These are phyloP conservation scores for Stichopus chloronotus DNA, from an alignment of 35 echinoderm and acorn worm species.

Conservation along the genomic window DNA sequence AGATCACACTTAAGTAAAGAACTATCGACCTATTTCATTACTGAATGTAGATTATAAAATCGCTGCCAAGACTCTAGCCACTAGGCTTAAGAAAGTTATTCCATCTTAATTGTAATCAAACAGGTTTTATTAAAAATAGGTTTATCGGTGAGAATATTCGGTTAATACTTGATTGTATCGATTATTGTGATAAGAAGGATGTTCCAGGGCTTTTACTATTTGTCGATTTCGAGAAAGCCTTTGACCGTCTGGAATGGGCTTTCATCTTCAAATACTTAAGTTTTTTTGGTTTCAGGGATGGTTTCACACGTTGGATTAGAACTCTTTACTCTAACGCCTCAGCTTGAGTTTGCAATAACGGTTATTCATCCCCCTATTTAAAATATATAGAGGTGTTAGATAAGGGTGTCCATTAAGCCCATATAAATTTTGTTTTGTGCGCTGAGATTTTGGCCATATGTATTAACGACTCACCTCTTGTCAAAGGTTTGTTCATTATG, in stretches of 20 bases:
- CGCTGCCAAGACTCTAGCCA: neutral
- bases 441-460: too few species aligned
- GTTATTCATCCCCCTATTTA: too few species aligned
- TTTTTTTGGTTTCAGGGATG: neutral
- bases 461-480: too few species aligned
- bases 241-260: conserved; percentile 14
- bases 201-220: conserved; percentile 23
- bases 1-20: neutral
- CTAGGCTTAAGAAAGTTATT: conserved; percentile 6
- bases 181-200: neutral
- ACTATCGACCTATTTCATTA: conserved; percentile 38
- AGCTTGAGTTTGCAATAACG: too few species aligned
- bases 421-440: too few species aligned
- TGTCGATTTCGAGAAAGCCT: conserved; percentile 53
- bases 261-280: neutral
- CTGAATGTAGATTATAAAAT: conserved; percentile 49
- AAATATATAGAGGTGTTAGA: too few species aligned
- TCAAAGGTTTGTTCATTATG: too few species aligned
- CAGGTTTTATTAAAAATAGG: conserved; percentile 43
- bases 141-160: conserved; percentile 13
- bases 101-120: conserved; percentile 30
- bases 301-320: conserved; percentile 16
- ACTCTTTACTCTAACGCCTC: neutral
- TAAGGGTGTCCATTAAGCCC: too few species aligned
- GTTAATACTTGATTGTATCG: neutral